Evolutionary conservation across 2,797 vertebrate species (phyloP), one percentile per base, ranked within the genome.

Genomic region (Cuculus canorus): DNA sequence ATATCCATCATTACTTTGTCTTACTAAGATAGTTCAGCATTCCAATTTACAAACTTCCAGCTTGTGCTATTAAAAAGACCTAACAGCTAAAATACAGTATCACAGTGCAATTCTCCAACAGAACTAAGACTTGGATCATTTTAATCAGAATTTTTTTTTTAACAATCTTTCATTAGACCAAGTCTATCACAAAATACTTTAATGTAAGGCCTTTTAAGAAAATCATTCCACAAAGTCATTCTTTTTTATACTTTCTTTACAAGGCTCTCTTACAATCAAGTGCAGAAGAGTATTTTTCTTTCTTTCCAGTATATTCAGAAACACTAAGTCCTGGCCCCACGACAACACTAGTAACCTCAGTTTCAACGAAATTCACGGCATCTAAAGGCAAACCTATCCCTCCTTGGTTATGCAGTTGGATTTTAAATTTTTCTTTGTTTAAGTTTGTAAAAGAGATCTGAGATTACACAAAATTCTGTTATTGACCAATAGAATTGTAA

Each of bases 51-150:
- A 60, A 79, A 76, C 68, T 88, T 93, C 66, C 82, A 88, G 54
- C 87, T 96, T 96, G 92, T 96, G 93, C 89, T 96, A 84, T 82
- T 80, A 82, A 94, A 95, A 88, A 91, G 93, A 81, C n/a, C 48
- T 63, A 90, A 85, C 43, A 86, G 83, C 92, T 93, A 95, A 96
- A 88, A 80, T 59, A 94, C 37, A 92, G 53, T 72, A 88, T 82
- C 88, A 96, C 86, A 93, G 95, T 93, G 95, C 81, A 92, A 93
- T 84, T 95, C 93, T 93, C 91, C 75, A 96, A 95, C 73, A 81
- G 61, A 94, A 93, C 61, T 41, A 56, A 82, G 68, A 94, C 69
- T 84, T 61, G 6, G 17, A 93, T 70, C 25, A 63, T 69, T 90
- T 72, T 64, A 70, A 95, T 76, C 24, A 82, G 48, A 41, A 57